These are phyloP conservation scores for Halocaridina rubra DNA, from an alignment of 2,888 invertebrate species.

Conservation along the genomic window DNA sequence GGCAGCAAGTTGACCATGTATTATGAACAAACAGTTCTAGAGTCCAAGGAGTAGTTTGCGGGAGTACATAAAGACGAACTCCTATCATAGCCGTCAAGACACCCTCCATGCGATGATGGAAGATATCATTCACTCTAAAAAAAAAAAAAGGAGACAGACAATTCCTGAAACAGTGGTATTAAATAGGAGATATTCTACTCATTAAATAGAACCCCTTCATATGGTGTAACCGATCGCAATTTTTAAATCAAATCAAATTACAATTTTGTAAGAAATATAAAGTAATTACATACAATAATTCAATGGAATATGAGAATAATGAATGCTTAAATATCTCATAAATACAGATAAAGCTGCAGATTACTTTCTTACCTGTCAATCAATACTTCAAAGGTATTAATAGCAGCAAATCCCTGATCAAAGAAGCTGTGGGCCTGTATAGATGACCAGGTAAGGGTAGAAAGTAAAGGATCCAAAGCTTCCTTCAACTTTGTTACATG, in stretches of 20 bases:
- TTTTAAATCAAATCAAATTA: no score
- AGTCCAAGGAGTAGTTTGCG: slow-evolving; percentile 86
- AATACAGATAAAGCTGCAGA: no score
- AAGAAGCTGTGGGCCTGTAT: slow-evolving; percentile 84
- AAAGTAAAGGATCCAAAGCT: slow-evolving; percentile 84
- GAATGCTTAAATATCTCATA: no score
- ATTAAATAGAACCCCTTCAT: no score
- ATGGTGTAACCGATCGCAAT: no score
- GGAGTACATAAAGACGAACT: slow-evolving; percentile 83
- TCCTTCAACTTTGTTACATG: slow-evolving; percentile 87
- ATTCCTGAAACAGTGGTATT: no score
- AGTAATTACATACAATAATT: no score
- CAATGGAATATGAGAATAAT: no score
- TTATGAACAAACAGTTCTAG: slow-evolving; percentile 87
- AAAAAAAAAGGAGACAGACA: no score
- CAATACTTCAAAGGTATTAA: slow-evolving; percentile 82
- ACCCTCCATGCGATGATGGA: slow-evolving; percentile 88
- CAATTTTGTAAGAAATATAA: no score
- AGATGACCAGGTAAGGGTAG: slow-evolving; percentile 87
- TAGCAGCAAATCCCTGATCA: slow-evolving; percentile 79
- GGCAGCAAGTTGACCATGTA: slow-evolving; percentile 83
- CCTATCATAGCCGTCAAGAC: slow-evolving; percentile 89
- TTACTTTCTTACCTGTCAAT: slow-evolving; percentile 72
- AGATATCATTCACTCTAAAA: slow-evolving; percentile 78
- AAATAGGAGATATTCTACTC: no score